Conservation (phyloP, 2,888 invertebrate genomes). For the Flabesymbios commensalis region DNA sequence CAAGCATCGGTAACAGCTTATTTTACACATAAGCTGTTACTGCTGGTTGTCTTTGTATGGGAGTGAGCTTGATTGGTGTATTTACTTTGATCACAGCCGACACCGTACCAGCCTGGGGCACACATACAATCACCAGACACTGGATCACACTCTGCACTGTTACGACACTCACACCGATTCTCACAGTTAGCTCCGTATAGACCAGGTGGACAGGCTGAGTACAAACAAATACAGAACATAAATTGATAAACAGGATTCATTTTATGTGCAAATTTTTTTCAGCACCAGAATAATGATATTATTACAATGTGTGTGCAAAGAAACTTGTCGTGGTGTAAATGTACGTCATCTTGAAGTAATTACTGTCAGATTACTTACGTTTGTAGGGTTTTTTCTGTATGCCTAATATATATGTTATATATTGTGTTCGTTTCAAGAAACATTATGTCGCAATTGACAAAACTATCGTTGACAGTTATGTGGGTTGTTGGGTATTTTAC, state of each 20-base stretch:
- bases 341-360: too few species aligned
- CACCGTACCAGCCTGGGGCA: slow-evolving; percentile 47
- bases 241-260: slow-evolving; percentile 40
- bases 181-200: slow-evolving; percentile 38
- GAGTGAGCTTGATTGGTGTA: too few species aligned
- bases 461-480: too few species aligned
- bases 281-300: background rate
- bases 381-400: too few species aligned
- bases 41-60: too few species aligned
- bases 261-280: background rate
- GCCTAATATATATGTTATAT: too few species aligned
- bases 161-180: slow-evolving; percentile 43
- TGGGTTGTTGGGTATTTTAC: too few species aligned
- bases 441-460: too few species aligned
- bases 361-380: too few species aligned
- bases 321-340: background rate
- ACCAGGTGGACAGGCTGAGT: slow-evolving; percentile 26
- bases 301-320: background rate
- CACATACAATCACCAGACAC: slow-evolving; percentile 33
- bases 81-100: slow-evolving; percentile 39
- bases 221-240: slow-evolving; percentile 37
- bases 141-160: slow-evolving; percentile 40
- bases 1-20: too few species aligned
- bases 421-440: too few species aligned
- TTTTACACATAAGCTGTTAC: too few species aligned